These are phyloP conservation scores for Pristionchus fissidentatus DNA, from an alignment of 2,888 invertebrate genomes.

Conservation along the genomic window DNA sequence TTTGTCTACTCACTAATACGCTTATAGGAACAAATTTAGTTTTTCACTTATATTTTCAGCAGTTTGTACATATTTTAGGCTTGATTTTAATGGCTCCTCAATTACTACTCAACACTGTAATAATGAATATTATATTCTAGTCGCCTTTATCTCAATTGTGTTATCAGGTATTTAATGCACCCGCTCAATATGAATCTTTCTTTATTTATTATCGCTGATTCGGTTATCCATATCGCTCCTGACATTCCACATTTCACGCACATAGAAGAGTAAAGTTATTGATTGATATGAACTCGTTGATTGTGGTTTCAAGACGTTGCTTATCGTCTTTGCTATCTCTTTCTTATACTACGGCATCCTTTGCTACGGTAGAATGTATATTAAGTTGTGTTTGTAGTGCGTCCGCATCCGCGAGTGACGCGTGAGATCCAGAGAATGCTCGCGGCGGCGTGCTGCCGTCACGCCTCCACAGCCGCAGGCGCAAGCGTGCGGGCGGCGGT, in stretches of 20 bases:
- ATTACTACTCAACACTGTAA: no score
- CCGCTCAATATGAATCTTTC: no score
- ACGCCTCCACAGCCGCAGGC: slow-evolving; percentile 1
- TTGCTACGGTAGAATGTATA: no score
- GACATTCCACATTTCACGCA: neutral
- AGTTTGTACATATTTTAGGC: no score
- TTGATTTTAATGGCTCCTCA: no score
- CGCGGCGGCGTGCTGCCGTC: slow-evolving; percentile 39
- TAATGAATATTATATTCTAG: no score
- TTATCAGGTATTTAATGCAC: no score
- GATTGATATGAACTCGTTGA: neutral
- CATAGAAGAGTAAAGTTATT: neutral
- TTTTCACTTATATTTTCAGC: no score
- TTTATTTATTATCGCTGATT: no score
- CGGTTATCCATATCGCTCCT: neutral
- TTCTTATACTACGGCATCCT: neutral
- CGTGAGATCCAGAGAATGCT: neutral
- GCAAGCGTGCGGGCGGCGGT: neutral
- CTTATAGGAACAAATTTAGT: no score
- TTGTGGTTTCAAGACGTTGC: neutral
- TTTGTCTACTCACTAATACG: no score
- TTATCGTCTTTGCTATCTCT: neutral
- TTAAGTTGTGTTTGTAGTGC: neutral
- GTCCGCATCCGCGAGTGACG: slow-evolving; percentile 12
- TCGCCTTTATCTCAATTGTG: no score